Evolutionary conservation across 1,140 invertebrate species (phyloP).

Genomic region (Parapsyche elsis): DNA sequence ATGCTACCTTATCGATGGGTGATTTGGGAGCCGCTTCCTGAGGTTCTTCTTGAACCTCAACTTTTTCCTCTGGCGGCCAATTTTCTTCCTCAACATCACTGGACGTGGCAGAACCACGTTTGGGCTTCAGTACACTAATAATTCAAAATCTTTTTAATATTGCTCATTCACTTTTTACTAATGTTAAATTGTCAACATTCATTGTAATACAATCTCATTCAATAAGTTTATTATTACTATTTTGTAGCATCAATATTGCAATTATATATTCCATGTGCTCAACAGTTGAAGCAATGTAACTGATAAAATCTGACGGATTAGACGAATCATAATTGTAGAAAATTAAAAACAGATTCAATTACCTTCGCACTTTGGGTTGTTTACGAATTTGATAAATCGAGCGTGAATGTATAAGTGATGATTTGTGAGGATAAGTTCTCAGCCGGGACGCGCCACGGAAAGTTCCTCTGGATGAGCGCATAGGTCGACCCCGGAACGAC

Average conservation of each 20-base stretch:
- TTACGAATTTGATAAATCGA: neutral
- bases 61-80: conserved; percentile 65
- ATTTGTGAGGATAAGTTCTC: conserved; percentile 54
- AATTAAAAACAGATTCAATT: neutral
- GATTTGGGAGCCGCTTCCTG: conserved; percentile 62
- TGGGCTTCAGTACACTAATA: conserved; percentile 62
- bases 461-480: conserved; percentile 60
- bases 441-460: conserved; percentile 63
- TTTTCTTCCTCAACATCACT: conserved; percentile 64
- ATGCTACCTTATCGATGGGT: conserved; percentile 39
- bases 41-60: conserved; percentile 61
- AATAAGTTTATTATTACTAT: neutral
- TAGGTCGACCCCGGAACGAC: conserved; percentile 63
- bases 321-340: neutral
- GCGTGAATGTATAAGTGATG: conserved; percentile 58
- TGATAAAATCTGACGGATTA: neutral
- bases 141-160: conserved; percentile 46
- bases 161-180: neutral
- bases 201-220: neutral
- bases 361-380: conserved; percentile 38
- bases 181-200: neutral
- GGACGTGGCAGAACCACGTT: conserved; percentile 64
- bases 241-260: neutral
- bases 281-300: no score
- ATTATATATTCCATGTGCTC: neutral